Percentiles rank a stretch among this genome's conserved stretches.
These are phyloP conservation scores for Agonopterix alstromeriana DNA, from an alignment of 2,888 invertebrate species.

Conservation along the genomic window DNA sequence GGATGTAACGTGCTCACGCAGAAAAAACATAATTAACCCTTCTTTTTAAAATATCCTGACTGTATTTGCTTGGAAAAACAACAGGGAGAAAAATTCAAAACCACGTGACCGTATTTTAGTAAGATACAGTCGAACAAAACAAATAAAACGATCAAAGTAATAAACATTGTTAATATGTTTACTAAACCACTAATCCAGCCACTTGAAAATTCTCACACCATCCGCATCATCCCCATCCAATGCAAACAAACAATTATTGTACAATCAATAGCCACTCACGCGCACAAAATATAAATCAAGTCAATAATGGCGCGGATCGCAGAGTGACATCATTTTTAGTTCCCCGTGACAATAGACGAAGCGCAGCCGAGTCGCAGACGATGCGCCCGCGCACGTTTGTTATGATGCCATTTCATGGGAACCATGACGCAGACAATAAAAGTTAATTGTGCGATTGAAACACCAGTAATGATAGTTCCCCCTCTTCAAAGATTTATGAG, in stretches of 20 bases:
- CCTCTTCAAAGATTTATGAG: conserved; percentile 53
- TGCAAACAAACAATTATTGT: conserved; percentile 71
- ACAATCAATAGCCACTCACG: conserved; percentile 61
- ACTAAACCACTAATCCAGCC: conserved; percentile 47
- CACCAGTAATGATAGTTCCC: conserved; percentile 53
- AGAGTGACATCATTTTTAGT: conserved; percentile 51
- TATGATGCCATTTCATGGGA: conserved; percentile 63
- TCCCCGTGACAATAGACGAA: conserved; percentile 50
- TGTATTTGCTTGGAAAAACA: too few relatives aligned
- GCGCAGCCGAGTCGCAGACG: conserved; percentile 18
- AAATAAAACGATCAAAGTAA: too few relatives aligned
- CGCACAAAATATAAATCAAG: conserved; percentile 58
- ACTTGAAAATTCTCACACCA: conserved; percentile 53
- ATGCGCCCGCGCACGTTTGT: conserved; percentile 44
- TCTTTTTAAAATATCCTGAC: too few relatives aligned
- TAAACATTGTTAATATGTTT: not conserved
- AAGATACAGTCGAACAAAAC: too few relatives aligned
- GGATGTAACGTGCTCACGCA: too few relatives aligned
- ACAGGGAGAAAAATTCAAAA: too few relatives aligned
- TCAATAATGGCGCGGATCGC: conserved; percentile 47
- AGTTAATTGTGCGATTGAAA: conserved; percentile 70
- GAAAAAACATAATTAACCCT: too few relatives aligned
- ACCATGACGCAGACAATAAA: conserved; percentile 57
- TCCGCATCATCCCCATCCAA: conserved; percentile 31
- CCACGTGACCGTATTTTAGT: too few relatives aligned